phyloP scores from a whole-genome alignment of 2,113 vertebrate genomes.

The Cephalopholis sonnerati region DNA sequence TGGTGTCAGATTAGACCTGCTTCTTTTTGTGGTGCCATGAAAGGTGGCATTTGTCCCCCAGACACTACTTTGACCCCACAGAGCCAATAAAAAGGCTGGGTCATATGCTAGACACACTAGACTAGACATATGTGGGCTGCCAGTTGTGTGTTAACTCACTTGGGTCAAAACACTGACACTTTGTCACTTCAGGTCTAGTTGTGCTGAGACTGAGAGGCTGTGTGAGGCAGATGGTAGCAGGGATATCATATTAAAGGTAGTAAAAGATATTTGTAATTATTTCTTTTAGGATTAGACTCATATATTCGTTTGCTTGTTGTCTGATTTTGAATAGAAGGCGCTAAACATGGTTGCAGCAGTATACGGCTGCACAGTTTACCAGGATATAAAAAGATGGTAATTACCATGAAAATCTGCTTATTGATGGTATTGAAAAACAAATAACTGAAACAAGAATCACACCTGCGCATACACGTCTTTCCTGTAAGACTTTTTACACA shows the following conservation, averaged over 20 bases:
- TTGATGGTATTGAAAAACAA: too few species aligned
- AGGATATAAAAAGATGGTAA: too few species aligned
- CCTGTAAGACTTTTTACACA: too few species aligned
- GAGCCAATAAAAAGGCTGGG: constrained; percentile 55
- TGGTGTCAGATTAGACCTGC: constrained; percentile 5
- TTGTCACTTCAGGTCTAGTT: constrained; percentile 38
- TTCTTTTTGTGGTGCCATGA: constrained; percentile 43
- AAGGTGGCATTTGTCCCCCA: constrained; percentile 61
- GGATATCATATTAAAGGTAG: neutral
- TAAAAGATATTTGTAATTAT: too few species aligned
- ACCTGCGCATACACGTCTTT: too few species aligned
- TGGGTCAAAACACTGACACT: constrained; percentile 52
- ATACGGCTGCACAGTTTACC: too few species aligned
- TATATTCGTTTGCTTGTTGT: too few species aligned
- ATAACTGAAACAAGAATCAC: too few species aligned
- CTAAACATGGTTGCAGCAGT: too few species aligned
- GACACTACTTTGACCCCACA: constrained; percentile 61
- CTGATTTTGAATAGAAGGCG: too few species aligned
- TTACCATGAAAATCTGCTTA: too few species aligned
- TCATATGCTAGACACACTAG: constrained; percentile 47
- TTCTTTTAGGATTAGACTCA: too few species aligned
- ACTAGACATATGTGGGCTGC: constrained; percentile 41
- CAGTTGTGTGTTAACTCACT: constrained; percentile 57
- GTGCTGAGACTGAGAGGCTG: neutral
- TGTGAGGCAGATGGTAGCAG: neutral